A percentile compares a stretch with the other conserved stretches of the same genome.
These are phyloP conservation scores for Stenurella melanura DNA, from an alignment of 2,888 invertebrate species.

Conservation along the genomic window DNA sequence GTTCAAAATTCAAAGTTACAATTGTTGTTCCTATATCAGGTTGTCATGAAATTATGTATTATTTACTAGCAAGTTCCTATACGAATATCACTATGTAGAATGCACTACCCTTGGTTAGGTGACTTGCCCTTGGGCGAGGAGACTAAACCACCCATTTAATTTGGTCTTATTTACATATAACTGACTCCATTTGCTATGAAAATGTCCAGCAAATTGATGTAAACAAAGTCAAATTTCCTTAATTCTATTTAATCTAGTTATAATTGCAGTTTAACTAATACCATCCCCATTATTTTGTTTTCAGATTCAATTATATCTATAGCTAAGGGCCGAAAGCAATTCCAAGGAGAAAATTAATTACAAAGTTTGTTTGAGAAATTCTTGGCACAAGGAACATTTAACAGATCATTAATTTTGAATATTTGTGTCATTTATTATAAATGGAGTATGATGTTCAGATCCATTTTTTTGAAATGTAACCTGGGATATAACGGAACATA, in stretches of 20 bases:
- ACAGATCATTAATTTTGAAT: constrained; percentile 38
- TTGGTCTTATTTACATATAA: not conserved
- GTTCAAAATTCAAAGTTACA: too few relatives aligned
- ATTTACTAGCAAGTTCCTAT: too few relatives aligned
- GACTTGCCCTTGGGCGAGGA: too few relatives aligned
- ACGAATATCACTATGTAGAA: too few relatives aligned
- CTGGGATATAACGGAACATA: not conserved
- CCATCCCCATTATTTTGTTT: constrained; percentile 40
- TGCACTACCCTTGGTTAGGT: too few relatives aligned
- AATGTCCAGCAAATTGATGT: not conserved
- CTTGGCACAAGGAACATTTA: constrained; percentile 25
- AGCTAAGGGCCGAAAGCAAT: constrained; percentile 49
- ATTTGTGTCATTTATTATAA: constrained; percentile 20
- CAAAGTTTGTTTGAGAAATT: constrained; percentile 31
- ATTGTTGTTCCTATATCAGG: too few relatives aligned
- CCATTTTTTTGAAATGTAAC: constrained; percentile 5
- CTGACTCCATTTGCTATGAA: not conserved
- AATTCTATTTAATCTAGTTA: constrained; percentile 27
- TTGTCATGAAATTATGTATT: too few relatives aligned
- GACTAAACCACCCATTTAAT: not conserved
- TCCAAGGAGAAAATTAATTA: constrained; percentile 49
- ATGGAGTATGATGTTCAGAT: not conserved
- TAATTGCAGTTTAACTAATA: constrained; percentile 33
- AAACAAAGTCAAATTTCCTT: not conserved
- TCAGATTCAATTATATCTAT: constrained; percentile 53